Evolutionary conservation across 1,140 invertebrate species (phyloP), one percentile per base, ranked within the genome.

Genomic region (Stratiolaelaps scimitus): DNA sequence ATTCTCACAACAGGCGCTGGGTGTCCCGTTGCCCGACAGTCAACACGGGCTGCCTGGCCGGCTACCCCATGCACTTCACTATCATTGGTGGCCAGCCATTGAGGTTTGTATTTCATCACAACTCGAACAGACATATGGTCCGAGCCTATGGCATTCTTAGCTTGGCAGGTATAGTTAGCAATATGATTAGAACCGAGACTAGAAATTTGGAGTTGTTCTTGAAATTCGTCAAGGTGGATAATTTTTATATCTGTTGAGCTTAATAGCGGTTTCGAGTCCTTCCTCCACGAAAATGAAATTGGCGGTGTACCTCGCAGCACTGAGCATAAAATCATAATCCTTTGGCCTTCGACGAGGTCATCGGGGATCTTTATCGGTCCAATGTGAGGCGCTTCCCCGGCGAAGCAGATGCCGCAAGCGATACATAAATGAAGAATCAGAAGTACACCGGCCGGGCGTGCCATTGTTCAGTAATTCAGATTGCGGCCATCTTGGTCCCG

Each of bases 201-300:
- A 43, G 66, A 10, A 29, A 70, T 64, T 23, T 66, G 67, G 13
- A 70, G 66, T n/a, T 65, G 64, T n/a, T 68, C 67, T 26, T 68
- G 68, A 43, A 43, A 67, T 64, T 68, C 69, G 48, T 70, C 69
- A 40, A 68, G 43, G 28, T 70, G 69, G 48, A 67, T 64, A 20
- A 69, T 64, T 44, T 44, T 67, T 15, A 44, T 66, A 13, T 26
- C 65, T n/a, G 43, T 46, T n/a, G 80, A 81, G 76, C 68, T 80
- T 5, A 73, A 68, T 69, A 80, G 78, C 70, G 44, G 73, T 73
- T 74, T 71, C 68, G 76, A 76, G 72, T 83, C 78, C 73, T 82
- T 80, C 60, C 80, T 76, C 83, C 83, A 84, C 23, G 75, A 75
- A 68, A 84, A 74, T 17, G 71, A 71, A 48, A 78, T 71, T 10